Conservation (phyloP, 2,797 vertebrate species). For the Rhadinocentrus ornatus region DNA sequence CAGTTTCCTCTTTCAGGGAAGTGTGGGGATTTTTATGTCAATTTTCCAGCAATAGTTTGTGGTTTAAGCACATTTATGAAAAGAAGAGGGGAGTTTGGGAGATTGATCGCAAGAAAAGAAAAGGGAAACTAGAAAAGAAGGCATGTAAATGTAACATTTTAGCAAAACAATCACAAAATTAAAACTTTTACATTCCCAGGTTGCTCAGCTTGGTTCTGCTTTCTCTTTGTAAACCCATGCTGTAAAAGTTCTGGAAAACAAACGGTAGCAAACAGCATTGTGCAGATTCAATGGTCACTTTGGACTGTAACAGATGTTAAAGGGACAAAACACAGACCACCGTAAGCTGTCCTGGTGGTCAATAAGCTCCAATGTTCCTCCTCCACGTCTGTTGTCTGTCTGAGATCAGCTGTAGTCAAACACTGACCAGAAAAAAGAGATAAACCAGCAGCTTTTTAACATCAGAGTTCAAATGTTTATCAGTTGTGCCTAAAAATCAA, state of each 20-base stretch:
- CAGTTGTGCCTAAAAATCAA: constrained; percentile 16
- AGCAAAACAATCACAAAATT: constrained; percentile 4
- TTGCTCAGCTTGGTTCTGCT: neutral
- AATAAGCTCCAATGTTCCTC: constrained; percentile 54
- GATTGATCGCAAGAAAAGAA: constrained; percentile 2
- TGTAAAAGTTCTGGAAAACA: constrained; percentile 6
- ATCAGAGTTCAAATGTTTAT: neutral
- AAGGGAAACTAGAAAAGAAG: constrained; percentile 30
- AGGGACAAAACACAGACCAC: constrained; percentile 60
- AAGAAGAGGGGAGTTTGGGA: constrained; percentile 32
- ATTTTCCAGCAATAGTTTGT: constrained; percentile 25
- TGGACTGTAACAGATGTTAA: constrained; percentile 57
- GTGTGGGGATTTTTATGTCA: constrained; percentile 36
- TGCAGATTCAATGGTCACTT: constrained; percentile 56
- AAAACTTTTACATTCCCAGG: neutral
- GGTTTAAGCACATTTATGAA: constrained; percentile 33
- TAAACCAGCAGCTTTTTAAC: constrained; percentile 13
- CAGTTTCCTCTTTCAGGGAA: constrained; percentile 54
- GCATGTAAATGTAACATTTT: neutral
- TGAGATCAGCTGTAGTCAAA: constrained; percentile 19
- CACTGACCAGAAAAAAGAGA: neutral
- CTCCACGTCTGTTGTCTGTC: constrained; percentile 24
- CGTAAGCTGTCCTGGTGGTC: constrained; percentile 42
- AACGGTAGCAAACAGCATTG: constrained; percentile 25
- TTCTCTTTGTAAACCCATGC: constrained; percentile 1